These are phyloP conservation scores for Scaptomyza montana DNA, from an alignment of 1,140 invertebrate genomes.

Conservation along the genomic window DNA sequence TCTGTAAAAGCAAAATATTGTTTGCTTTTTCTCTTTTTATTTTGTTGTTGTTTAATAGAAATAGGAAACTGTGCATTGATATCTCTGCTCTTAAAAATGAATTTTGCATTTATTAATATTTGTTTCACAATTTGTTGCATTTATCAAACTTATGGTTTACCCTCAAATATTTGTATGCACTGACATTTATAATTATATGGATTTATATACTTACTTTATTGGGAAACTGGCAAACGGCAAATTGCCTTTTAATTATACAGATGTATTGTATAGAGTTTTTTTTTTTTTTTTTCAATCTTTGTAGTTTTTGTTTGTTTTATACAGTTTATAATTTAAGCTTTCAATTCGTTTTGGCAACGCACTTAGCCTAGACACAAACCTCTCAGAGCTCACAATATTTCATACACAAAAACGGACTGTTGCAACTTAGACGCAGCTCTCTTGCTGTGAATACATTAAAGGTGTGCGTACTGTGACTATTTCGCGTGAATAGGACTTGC, in stretches of 20 bases:
- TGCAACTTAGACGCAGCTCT: constrained; percentile 91
- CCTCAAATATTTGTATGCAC: constrained; percentile 13
- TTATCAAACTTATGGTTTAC: constrained; percentile 12
- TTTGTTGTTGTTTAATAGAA: neutral
- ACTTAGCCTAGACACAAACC: constrained; percentile 78
- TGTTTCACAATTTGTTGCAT: constrained; percentile 22
- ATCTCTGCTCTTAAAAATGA: neutral
- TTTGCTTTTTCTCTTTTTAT: neutral
- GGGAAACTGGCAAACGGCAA: constrained; percentile 21
- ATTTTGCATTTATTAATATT: constrained; percentile 13
- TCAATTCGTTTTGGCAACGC: constrained; percentile 75
- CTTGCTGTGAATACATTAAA: constrained; percentile 91
- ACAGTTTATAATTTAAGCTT: constrained; percentile 19
- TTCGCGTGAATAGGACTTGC: constrained; percentile 86
- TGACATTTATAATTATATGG: constrained; percentile 35
- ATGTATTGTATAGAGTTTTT: constrained; percentile 7
- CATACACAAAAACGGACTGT: constrained; percentile 15
- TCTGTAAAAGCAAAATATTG: neutral
- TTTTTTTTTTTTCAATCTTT: constrained; percentile 12
- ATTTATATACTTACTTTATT: constrained; percentile 14
- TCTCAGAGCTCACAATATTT: constrained; percentile 63
- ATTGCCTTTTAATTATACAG: constrained; percentile 15
- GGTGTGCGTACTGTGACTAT: constrained; percentile 93
- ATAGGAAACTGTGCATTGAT: constrained; percentile 20
- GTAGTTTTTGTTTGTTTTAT: constrained; percentile 11